phyloP scores from a whole-genome alignment of 2,888 invertebrate genomes.

The Zaprionus lineosus region DNA sequence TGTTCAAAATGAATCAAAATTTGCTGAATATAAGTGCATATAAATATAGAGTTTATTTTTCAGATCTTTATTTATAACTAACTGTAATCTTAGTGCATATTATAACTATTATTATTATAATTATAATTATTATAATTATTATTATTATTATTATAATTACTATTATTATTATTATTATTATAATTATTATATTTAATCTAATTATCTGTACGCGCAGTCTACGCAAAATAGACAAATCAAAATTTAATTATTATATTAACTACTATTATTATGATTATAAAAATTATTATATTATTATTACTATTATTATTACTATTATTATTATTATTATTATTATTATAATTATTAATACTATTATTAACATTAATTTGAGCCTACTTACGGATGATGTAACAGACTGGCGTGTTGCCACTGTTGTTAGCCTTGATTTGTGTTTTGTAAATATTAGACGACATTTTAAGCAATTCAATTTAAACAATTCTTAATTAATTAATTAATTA shows the following conservation, averaged over 20 bases:
- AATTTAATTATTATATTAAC: constrained; percentile 50
- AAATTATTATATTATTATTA: constrained; percentile 34
- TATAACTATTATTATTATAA: constrained; percentile 68
- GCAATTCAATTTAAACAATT: constrained; percentile 47
- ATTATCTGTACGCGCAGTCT: constrained; percentile 41
- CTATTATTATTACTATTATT: constrained; percentile 27
- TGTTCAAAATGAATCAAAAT: constrained; percentile 73
- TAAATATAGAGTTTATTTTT: constrained; percentile 59
- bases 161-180: constrained; percentile 2
- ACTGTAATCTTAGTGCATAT: constrained; percentile 68
- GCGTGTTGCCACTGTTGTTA: constrained; percentile 67
- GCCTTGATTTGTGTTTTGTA: constrained; percentile 75
- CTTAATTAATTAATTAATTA: constrained; percentile 52
- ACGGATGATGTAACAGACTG: constrained; percentile 46
- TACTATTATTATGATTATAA: too few relatives aligned
- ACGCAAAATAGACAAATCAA: constrained; percentile 63
- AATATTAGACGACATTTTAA: constrained; percentile 69
- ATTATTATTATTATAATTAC: constrained; percentile 39
- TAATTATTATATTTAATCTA: constrained; percentile 28
- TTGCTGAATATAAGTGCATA: constrained; percentile 77
- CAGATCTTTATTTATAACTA: too few relatives aligned
- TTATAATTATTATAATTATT: constrained; percentile 55
- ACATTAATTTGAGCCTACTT: too few relatives aligned
- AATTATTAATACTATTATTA: constrained; percentile 17
- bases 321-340: constrained; percentile 33